Percentiles rank a stretch among this genome's conserved stretches.
Evolutionary conservation across 2,113 vertebrate species (phyloP).

Genomic region (Thamnophis sirtalis): DNA sequence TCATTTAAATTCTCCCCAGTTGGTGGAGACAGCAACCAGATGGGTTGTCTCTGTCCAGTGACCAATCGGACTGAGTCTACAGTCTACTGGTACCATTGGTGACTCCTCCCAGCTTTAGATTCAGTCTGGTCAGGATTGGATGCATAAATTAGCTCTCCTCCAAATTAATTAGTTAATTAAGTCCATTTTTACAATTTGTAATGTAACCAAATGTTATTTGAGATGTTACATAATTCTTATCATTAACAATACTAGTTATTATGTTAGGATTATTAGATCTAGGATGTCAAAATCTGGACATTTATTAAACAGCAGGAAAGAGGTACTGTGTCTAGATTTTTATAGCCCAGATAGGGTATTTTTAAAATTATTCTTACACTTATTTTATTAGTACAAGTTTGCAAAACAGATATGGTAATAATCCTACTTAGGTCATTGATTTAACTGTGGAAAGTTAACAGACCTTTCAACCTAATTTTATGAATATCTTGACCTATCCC

Average conservation of each 20-base stretch:
- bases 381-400: background rate
- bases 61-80: too few relatives aligned
- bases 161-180: too few relatives aligned
- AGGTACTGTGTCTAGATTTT: background rate
- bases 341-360: background rate
- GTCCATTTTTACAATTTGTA: background rate
- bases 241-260: background rate
- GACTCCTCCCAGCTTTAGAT: too few relatives aligned
- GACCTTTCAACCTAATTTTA: background rate
- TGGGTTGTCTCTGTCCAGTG: too few relatives aligned
- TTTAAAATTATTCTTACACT: background rate
- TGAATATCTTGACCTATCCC: background rate
- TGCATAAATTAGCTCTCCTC: too few relatives aligned
- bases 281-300: background rate
- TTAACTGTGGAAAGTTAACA: background rate
- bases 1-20: background rate
- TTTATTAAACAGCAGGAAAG: background rate
- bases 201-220: background rate
- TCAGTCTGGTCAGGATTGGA: too few relatives aligned
- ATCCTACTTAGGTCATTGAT: background rate
- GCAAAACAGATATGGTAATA: background rate
- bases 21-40: too few relatives aligned
- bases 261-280: background rate
- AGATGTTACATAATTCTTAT: background rate
- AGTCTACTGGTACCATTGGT: too few relatives aligned